A percentile compares a stretch with the other conserved stretches of the same genome.
phyloP scores from a whole-genome alignment of 1,140 invertebrate species.

The Lethrus apterus region DNA sequence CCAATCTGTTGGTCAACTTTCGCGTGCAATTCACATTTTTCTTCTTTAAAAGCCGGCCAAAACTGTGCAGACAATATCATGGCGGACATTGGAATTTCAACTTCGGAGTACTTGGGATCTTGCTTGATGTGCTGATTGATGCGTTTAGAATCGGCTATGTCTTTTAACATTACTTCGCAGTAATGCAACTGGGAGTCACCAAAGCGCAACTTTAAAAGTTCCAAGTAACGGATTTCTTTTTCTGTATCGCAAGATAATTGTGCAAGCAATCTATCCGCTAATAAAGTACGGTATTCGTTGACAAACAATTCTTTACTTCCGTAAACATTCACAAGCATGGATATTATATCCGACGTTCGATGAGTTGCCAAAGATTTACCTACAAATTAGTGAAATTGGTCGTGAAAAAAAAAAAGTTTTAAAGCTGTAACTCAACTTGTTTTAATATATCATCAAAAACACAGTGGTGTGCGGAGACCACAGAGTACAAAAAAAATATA shows the following conservation, averaged over 20 bases:
- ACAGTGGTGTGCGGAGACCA: too few relatives aligned
- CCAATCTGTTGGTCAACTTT: constrained; percentile 75
- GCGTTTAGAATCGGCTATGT: constrained; percentile 80
- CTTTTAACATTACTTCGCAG: constrained; percentile 99
- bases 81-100: constrained; percentile 66
- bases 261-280: constrained; percentile 86
- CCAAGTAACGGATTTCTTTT: constrained; percentile 90
- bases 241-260: constrained; percentile 85
- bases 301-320: constrained; percentile 98
- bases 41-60: constrained; percentile 95
- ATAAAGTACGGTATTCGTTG: constrained; percentile 91
- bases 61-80: constrained; percentile 97
- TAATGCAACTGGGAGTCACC: constrained; percentile 93
- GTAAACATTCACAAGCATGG: constrained; percentile 97
- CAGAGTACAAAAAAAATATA: too few relatives aligned
- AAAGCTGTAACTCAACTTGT: too few relatives aligned
- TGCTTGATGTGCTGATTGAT: constrained; percentile 85
- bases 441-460: too few relatives aligned
- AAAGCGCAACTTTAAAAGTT: constrained; percentile 90
- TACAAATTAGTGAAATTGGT: constrained; percentile 13
- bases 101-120: constrained; percentile 51
- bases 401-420: too few relatives aligned
- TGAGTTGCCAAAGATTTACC: constrained; percentile 36
- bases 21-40: constrained; percentile 79
- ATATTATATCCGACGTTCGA: constrained; percentile 88